Base-by-base conservation (phyloP, 2,113 vertebrate species). In the Tamias sibiricus region DNA sequence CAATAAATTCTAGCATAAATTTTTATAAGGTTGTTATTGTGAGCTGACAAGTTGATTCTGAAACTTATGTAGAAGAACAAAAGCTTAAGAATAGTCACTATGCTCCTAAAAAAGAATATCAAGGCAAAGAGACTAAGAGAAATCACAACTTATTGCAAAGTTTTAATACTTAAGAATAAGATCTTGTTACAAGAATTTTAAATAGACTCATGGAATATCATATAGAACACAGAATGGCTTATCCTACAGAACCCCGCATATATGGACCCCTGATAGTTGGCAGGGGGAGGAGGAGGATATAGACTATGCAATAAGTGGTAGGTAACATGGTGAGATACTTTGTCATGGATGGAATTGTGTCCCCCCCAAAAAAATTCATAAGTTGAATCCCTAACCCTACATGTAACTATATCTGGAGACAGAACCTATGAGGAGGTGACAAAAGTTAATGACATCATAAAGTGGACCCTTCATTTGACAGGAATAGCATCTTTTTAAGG, bases 51-150 rank as follows among this genome's bases (percentile, higher is more conserved):
- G 20, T 20, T 82, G 84, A 77, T 68, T 92, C 68, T 91, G 92
- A 87, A 96, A 96, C 96, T 85, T 92, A 94, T 57, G 57, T 75
- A 64, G n/a, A 76, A 87, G 92, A 87, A 37, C 90, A 87, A 42
- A 96, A 96, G 76, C 80, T 96, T 96, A 92, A 92, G 82, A 85
- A 88, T 68, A 44, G 83, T 42, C 22, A 54, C 77, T 87, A 2
- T 80, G 35, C 28, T 82, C 79, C 40, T 68, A 40, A 69, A 44
- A 32, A 54, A 32, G 77, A 97, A 81, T 37, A 72, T 37, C 24
- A 92, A 96, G 69, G 28, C 64, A 77, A 92, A 30, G 2, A 75
- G 52, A 82, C 37, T 35, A 52, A 87, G 59, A 83, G 82, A 95
- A 97, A 86, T 54, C 49, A 81, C 42, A 57, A 90, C 74, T 84